phyloP scores from a whole-genome alignment of 2,113 vertebrate species.

The Heliornis fulica region DNA sequence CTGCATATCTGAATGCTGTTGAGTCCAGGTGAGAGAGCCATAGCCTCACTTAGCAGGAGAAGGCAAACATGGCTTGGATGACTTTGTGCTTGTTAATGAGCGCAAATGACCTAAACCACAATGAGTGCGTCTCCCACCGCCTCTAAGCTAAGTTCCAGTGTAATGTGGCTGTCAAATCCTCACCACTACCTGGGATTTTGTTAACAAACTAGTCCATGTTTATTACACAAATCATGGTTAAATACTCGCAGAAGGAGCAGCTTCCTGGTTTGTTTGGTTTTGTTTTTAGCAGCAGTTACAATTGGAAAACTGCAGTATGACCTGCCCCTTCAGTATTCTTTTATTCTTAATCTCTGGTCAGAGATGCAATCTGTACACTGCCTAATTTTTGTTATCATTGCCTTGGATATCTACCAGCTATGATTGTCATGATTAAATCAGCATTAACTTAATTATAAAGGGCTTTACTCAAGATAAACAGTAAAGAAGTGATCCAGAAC shows the following conservation, averaged over 20 bases:
- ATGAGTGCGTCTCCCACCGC: slow-evolving; percentile 60
- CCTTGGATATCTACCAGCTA: slow-evolving; percentile 53
- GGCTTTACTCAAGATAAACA: slow-evolving; percentile 52
- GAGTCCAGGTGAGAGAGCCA: slow-evolving; percentile 24
- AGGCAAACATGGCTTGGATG: slow-evolving; percentile 56
- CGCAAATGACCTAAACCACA: slow-evolving; percentile 80
- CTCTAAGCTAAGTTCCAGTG: slow-evolving; percentile 62
- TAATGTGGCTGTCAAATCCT: slow-evolving; percentile 45
- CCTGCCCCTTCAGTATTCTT: background rate
- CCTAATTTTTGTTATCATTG: slow-evolving; percentile 46
- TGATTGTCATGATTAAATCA: slow-evolving; percentile 61
- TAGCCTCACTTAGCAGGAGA: background rate
- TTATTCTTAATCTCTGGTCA: slow-evolving; percentile 20
- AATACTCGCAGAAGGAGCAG: background rate
- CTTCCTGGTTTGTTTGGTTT: background rate
- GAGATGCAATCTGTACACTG: background rate
- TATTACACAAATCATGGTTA: background rate
- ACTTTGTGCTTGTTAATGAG: slow-evolving; percentile 63
- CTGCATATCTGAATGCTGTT: background rate
- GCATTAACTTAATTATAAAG: slow-evolving; percentile 63
- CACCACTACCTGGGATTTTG: background rate
- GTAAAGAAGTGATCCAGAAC: slow-evolving; percentile 30
- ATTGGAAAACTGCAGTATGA: background rate
- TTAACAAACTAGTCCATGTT: background rate
- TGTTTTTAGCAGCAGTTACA: background rate